phyloP scores from a whole-genome alignment of 2,888 invertebrate genomes.

The Monoplex corrugatus region DNA sequence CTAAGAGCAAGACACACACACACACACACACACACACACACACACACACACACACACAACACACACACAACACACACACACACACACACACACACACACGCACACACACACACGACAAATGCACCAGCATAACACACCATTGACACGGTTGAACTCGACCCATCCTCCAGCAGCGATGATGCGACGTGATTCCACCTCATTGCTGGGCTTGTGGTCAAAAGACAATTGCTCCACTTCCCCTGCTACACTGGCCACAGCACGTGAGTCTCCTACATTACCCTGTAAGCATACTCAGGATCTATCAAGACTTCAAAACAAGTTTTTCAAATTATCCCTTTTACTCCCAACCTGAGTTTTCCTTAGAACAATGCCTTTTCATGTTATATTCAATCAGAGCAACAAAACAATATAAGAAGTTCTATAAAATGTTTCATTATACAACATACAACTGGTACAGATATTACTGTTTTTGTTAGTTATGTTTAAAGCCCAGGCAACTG shows the following conservation, averaged over 20 bases:
- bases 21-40: slow-evolving; percentile 30
- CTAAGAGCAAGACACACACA: neutral
- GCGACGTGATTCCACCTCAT: slow-evolving; percentile 91
- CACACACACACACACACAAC: too few relatives aligned
- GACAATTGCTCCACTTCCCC: slow-evolving; percentile 90
- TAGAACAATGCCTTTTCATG: too few relatives aligned
- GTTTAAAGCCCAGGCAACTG: too few relatives aligned
- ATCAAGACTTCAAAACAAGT: too few relatives aligned
- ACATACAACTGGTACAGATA: too few relatives aligned
- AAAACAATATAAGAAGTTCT: neutral
- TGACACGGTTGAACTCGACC: slow-evolving; percentile 98
- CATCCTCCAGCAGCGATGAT: slow-evolving; percentile 97
- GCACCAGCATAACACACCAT: slow-evolving; percentile 85
- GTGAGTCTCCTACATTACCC: slow-evolving; percentile 98
- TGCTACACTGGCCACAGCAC: slow-evolving; percentile 93
- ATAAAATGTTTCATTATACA: too few relatives aligned
- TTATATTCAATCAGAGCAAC: too few relatives aligned
- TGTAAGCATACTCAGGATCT: slow-evolving; percentile 60
- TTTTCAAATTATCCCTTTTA: too few relatives aligned
- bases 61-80: too few relatives aligned
- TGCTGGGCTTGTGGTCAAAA: slow-evolving; percentile 97
- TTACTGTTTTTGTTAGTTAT: too few relatives aligned
- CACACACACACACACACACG: neutral
- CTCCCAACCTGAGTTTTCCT: too few relatives aligned
- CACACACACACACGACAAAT: too few relatives aligned